Percentiles rank a stretch among this genome's conserved stretches.
phyloP scores from a whole-genome alignment of 2,888 invertebrate species.

The Allolobophora icterica region DNA sequence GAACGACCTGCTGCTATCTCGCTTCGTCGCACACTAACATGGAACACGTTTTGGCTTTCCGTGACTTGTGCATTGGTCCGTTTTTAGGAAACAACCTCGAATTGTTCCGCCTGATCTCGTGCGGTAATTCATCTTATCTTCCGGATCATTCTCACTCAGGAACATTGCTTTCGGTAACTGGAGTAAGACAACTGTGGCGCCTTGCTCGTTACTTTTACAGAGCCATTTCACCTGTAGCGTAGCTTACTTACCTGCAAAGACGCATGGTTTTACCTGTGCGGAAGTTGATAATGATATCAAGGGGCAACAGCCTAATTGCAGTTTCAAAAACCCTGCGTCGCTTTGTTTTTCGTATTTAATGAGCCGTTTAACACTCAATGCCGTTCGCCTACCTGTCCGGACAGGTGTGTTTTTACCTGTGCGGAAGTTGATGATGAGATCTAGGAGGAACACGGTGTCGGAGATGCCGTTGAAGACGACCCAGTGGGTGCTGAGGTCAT shows the following conservation, averaged over 20 bases:
- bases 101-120: neutral
- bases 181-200: neutral
- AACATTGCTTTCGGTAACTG: too few species aligned
- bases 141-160: too few species aligned
- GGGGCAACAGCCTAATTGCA: too few species aligned
- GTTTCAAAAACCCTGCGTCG: too few species aligned
- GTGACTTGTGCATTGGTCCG: neutral
- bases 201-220: neutral
- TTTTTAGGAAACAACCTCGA: neutral
- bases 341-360: too few species aligned
- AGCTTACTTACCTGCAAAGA: too few species aligned
- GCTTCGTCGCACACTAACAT: neutral
- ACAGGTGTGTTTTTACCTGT: conserved; percentile 77
- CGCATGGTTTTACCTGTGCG: too few species aligned
- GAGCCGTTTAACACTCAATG: neutral
- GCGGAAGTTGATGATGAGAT: conserved; percentile 99
- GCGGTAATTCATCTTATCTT: neutral
- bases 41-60: neutral
- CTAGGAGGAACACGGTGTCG: conserved; percentile 98
- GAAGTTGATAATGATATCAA: too few species aligned
- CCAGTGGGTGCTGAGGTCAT: conserved; percentile 86
- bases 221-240: too few species aligned
- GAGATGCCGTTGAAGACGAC: conserved; percentile 99
- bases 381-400: neutral
- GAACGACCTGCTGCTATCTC: neutral